Evolutionary conservation across 1,140 invertebrate genomes (phyloP).

Genomic region (Euura lappo): DNA sequence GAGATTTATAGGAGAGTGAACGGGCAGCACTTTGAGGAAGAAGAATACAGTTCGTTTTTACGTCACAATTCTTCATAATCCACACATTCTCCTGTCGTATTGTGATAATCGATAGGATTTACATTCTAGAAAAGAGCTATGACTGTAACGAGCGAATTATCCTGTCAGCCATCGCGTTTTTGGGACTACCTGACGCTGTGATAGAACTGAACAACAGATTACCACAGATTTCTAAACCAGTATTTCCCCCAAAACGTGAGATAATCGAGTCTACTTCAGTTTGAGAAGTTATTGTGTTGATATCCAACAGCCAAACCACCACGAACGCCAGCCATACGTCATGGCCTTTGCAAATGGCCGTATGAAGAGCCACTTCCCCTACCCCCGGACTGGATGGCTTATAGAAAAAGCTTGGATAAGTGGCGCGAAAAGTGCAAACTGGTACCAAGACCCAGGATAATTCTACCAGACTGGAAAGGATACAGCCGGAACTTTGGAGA

Average conservation of each 20-base stretch:
- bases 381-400: constrained; percentile 38
- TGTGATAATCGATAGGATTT: not conserved
- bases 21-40: constrained; percentile 49
- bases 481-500: constrained; percentile 1
- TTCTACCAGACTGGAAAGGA: constrained; percentile 29
- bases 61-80: too few relatives aligned
- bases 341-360: constrained; percentile 22
- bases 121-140: constrained; percentile 42
- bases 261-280: not conserved
- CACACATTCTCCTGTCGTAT: not conserved
- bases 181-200: constrained; percentile 47
- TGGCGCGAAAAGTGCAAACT: constrained; percentile 34
- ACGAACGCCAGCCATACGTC: not conserved
- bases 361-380: constrained; percentile 38
- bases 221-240: constrained; percentile 29
- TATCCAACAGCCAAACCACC: constrained; percentile 28
- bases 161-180: constrained; percentile 50
- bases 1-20: constrained; percentile 48
- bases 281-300: too few relatives aligned
- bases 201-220: constrained; percentile 46
- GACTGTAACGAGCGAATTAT: constrained; percentile 50
- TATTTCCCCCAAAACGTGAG: constrained; percentile 44
- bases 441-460: constrained; percentile 32
- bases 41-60: constrained; percentile 42
- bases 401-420: constrained; percentile 27